A percentile compares a stretch with the other conserved stretches of the same genome.
Evolutionary conservation across 2,797 vertebrate genomes (phyloP).

Genomic region (Rhinogobio ventralis): DNA sequence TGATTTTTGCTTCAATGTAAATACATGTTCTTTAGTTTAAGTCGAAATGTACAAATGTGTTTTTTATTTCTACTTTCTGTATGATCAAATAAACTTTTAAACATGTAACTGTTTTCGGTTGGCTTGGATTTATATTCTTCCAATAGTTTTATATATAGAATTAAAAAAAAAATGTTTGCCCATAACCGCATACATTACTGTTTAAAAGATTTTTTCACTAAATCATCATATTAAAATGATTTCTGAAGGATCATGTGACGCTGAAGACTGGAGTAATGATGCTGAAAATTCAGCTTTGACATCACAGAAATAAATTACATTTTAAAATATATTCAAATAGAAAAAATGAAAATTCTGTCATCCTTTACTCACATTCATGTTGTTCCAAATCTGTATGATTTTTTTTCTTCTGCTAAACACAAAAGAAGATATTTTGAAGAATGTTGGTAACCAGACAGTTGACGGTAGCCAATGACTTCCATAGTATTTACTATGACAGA

Average conservation of each 20-base stretch:
- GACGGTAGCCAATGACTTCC: too few species aligned
- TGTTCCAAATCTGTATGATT: too few species aligned
- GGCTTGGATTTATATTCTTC: not conserved
- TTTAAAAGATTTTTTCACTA: not conserved
- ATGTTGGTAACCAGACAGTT: too few species aligned
- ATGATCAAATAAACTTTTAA: constrained; percentile 73
- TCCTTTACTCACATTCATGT: too few species aligned
- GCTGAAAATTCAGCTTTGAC: not conserved
- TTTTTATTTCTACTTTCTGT: constrained; percentile 65
- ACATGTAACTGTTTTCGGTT: not conserved
- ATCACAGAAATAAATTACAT: not conserved
- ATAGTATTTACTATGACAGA: too few species aligned
- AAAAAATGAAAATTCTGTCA: too few species aligned
- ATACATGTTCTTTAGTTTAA: constrained; percentile 71
- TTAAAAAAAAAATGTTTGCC: not conserved
- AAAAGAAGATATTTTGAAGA: too few species aligned
- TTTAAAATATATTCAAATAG: not conserved
- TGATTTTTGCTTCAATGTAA: constrained; percentile 71
- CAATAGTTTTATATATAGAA: not conserved
- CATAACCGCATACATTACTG: not conserved
- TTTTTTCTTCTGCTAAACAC: too few species aligned
- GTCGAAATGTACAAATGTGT: constrained; percentile 63
- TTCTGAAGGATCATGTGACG: not conserved
- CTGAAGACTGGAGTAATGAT: not conserved
- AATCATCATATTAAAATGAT: too few species aligned